phyloP scores from a whole-genome alignment of 2,888 invertebrate genomes.

The Lycia hirtaria region DNA sequence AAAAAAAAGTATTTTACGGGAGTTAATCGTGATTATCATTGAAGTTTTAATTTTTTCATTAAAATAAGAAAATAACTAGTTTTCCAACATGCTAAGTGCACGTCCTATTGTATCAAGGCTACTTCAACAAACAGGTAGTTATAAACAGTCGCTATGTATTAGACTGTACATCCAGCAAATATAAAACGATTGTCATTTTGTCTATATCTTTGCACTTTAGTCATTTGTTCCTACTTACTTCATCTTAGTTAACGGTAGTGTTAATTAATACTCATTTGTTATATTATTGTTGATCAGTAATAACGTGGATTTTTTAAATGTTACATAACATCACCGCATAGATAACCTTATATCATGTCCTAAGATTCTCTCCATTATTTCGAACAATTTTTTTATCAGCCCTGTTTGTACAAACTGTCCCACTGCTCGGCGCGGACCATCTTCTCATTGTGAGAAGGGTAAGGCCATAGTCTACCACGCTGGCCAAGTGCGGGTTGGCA shows the following conservation, averaged over 20 bases:
- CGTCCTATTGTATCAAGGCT: slow-evolving; percentile 68
- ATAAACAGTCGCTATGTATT: background rate
- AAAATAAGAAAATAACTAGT: background rate
- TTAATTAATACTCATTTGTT: background rate
- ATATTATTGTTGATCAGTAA: background rate
- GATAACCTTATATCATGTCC: slow-evolving; percentile 55
- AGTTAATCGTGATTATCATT: too few species aligned
- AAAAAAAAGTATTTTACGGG: too few species aligned
- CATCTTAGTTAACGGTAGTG: background rate
- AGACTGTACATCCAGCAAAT: background rate
- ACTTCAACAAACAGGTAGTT: slow-evolving; percentile 70
- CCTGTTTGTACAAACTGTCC: too few species aligned
- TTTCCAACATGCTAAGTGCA: slow-evolving; percentile 55
- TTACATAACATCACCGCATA: slow-evolving; percentile 64
- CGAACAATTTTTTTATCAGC: too few species aligned
- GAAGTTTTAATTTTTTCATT: slow-evolving; percentile 4
- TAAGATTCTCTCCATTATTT: background rate
- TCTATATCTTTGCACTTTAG: slow-evolving; percentile 7
- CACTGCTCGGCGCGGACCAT: too few species aligned
- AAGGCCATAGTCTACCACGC: too few species aligned
- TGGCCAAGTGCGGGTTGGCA: too few species aligned
- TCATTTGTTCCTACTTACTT: slow-evolving; percentile 3
- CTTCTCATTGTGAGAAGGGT: too few species aligned
- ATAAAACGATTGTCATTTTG: slow-evolving; percentile 36
- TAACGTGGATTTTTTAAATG: slow-evolving; percentile 25